These are phyloP conservation scores for Dreissena polymorpha DNA, from an alignment of 1,140 invertebrate genomes.

Conservation along the genomic window DNA sequence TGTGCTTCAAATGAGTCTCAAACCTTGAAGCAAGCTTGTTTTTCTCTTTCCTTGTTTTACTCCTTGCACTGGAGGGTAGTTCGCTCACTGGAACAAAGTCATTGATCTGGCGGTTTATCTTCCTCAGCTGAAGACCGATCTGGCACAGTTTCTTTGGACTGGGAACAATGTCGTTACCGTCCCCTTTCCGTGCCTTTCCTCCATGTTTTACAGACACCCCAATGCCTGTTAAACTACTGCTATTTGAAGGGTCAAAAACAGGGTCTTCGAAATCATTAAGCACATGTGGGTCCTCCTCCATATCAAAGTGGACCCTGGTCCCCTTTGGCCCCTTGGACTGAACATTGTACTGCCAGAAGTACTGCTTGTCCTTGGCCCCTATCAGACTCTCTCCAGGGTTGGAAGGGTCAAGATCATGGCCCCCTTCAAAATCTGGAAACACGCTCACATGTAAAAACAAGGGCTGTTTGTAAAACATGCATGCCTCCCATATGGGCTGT, in stretches of 20 bases:
- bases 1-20: conserved; percentile 10
- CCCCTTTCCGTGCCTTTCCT: conserved; percentile 96
- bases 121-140: conserved; percentile 96
- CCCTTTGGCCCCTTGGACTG: conserved; percentile 98
- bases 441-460: too few species aligned
- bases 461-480: too few species aligned
- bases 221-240: conserved; percentile 48
- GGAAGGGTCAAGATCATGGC: conserved; percentile 78
- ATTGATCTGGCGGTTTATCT: conserved; percentile 94
- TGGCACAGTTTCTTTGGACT: conserved; percentile 94
- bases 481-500: too few species aligned
- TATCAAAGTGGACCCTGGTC: conserved; percentile 70
- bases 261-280: conserved; percentile 84
- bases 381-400: conserved; percentile 48
- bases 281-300: conserved; percentile 94
- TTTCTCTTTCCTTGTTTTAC: conserved; percentile 97
- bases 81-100: conserved; percentile 97
- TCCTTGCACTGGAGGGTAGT: conserved; percentile 86
- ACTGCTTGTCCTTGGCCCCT: conserved; percentile 79
- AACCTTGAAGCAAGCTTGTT: conserved; percentile 96
- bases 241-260: conserved; percentile 74
- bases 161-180: conserved; percentile 98
- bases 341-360: conserved; percentile 99
- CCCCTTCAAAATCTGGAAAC: conserved; percentile 84
- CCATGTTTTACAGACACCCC: conserved; percentile 81